Base-by-base conservation (phyloP, 2,113 vertebrate genomes). In the Ploceus nigricollis region DNA sequence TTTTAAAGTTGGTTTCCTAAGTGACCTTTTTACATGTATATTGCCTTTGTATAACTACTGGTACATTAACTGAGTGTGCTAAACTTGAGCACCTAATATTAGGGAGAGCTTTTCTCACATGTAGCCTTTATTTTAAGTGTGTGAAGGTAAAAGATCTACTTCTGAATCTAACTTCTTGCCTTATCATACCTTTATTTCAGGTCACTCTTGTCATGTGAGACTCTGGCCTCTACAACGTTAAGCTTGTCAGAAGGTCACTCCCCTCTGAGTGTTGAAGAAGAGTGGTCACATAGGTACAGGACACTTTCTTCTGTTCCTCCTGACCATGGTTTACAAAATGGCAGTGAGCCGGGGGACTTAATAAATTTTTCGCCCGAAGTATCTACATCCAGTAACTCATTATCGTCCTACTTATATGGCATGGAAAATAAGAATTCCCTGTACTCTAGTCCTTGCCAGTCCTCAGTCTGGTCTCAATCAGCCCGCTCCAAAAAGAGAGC, bases 171-270 rank as follows among this genome's bases (percentile, higher is more conserved):
- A 78, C 50, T 54, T 13, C 64, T 87, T 91, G 42, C 14, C 84
- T 65, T 84, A 56, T 71, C 35, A 6, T 97, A 68, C 56, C 33
- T 97, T 91, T 97, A 63, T 98, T 98, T 77, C 97, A 99, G 99
- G 97, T 99, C 96, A 10, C 96, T 98, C 79, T 97, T 98, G 82
- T 98, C 99, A 31, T 88, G 94, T 93, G 99, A 99, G 72, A 99
- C 99, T 92, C 90, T 99, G 97, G 98, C 98, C 27, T 99, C 98
- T 78, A 98, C 98, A 1, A 98, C 98, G 1, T 97, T 99, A 89
- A 99, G 98, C 83, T 97, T 99, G 65, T 98, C 98, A 12, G 99
- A 99, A 97, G 98, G 98, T 50, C 98, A 99, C 70, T 99, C 98
- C 1, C 63, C 98, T 83, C 95, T 98, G 92, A 98, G 97, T 40